Evolutionary conservation across 2,888 invertebrate species (phyloP).

Genomic region (Brachyopa scutellaris): DNA sequence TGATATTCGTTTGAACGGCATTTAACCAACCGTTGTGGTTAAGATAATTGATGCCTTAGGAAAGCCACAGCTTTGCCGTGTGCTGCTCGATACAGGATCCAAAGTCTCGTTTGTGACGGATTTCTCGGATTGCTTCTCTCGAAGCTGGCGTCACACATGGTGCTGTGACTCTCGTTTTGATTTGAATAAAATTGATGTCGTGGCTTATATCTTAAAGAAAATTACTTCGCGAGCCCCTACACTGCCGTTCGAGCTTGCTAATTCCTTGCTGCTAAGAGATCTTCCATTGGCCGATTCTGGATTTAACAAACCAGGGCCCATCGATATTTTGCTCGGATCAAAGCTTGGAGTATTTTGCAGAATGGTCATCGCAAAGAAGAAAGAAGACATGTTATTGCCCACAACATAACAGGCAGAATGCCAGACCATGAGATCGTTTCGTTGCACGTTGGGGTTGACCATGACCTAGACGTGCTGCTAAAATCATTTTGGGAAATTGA

Average conservation of each 20-base stretch:
- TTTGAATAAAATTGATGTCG: neutral
- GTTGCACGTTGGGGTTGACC: neutral
- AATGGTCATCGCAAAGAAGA: neutral
- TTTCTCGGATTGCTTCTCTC: too few relatives aligned
- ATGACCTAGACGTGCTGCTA: neutral
- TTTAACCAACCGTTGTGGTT: constrained; percentile 19
- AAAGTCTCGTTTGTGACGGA: neutral
- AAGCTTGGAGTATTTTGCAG: neutral
- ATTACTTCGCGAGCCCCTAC: neutral
- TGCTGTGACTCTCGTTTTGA: too few relatives aligned
- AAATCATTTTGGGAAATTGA: constrained; percentile 3
- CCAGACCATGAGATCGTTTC: neutral
- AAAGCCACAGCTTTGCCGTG: neutral
- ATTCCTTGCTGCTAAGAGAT: neutral
- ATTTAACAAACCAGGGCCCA: neutral
- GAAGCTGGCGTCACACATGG: too few relatives aligned
- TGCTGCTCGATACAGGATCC: constrained; percentile 4
- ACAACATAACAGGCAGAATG: neutral
- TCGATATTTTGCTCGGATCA: neutral
- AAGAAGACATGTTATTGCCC: neutral
- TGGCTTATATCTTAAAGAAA: neutral
- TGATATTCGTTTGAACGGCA: neutral
- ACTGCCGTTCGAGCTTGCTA: neutral
- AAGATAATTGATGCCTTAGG: neutral
- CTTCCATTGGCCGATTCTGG: neutral